Base-by-base conservation (phyloP, 92 coral and sea anemone genomes). In the Parazoanthus atlanticus region DNA sequence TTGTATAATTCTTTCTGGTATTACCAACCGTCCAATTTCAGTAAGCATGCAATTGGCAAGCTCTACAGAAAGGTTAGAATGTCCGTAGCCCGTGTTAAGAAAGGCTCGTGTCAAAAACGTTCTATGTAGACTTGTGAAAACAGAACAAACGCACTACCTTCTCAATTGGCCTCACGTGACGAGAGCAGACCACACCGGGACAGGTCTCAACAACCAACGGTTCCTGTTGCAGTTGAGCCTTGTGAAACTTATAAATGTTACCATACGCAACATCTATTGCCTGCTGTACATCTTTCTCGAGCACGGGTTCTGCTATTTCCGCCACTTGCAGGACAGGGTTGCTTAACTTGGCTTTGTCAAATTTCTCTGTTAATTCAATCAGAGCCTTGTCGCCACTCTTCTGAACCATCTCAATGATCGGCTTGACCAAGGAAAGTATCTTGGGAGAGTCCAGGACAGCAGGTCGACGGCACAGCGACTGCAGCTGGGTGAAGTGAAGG, bases 181-280 rank as follows among this genome's bases (percentile, higher is more conserved):
- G 93, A 34, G 93, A 90, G 41, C 93, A 90, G 8, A 80, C 80
- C n/a, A 90, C 93, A 5, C 93, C 93, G 25, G 82, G 88, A 36
- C 93, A 90, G 16, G 93, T 90, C 29, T 90, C 93, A 13, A 90
- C 88, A 38, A 80, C 85, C 29, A 90, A 88, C 3, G 93, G 93
- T n/a, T 90, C 79, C 69, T 29, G 77, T 32, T 90, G 76, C 12
- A 90, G 65, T 82, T 90, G 93, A 0, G 93, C 93, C 61, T 87
- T 43, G 84, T 90, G 93, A 34, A 90, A 90, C 88, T 75, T 90
- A 67, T 80, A 87, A 64, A 90, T 90, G 71, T 90, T 90, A 72
- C 81, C 64, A 66, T 90, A 90, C 28, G 93, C 93, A 25, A 88
- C 31, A 61, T 90, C 90, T 26, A 90, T 81, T 31, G 93, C 93